Evolutionary conservation across 2,113 vertebrate genomes (phyloP).

Genomic region (Tautogolabrus adspersus): DNA sequence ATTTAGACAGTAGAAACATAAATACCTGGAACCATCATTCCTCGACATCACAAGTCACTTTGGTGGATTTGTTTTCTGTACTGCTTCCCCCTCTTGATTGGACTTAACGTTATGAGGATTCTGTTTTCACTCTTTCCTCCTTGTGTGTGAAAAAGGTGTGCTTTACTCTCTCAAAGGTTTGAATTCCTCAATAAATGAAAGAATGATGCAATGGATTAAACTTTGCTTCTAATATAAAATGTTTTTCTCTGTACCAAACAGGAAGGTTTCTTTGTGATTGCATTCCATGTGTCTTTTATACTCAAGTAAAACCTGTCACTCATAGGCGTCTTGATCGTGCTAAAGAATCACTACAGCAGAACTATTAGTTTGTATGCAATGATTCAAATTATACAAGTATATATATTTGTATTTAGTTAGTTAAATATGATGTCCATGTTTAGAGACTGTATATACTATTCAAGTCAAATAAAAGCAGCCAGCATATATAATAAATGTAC

Average conservation of each 20-base stretch:
- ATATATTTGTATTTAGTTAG: conserved; percentile 77
- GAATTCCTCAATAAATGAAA: conserved; percentile 59
- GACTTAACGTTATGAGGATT: conserved; percentile 59
- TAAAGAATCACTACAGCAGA: conserved; percentile 55
- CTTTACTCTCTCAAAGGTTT: conserved; percentile 63
- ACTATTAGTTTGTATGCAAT: conserved; percentile 73
- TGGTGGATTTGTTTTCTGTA: conserved; percentile 53
- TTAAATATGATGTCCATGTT: conserved; percentile 71
- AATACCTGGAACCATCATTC: conserved; percentile 58
- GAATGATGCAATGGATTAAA: conserved; percentile 68
- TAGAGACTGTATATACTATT: conserved; percentile 82
- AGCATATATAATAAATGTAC: conserved; percentile 56
- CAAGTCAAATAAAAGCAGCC: conserved; percentile 75
- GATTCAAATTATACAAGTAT: conserved; percentile 67
- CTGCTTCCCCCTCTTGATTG: conserved; percentile 15
- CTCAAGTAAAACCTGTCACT: conserved; percentile 48
- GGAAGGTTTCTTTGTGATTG: conserved; percentile 44
- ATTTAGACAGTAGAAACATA: conserved; percentile 63
- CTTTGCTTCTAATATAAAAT: conserved; percentile 52
- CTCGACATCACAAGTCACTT: conserved; percentile 62
- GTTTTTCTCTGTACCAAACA: conserved; percentile 39
- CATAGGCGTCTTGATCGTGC: conserved; percentile 50
- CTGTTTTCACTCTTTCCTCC: conserved; percentile 46
- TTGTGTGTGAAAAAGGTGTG: conserved; percentile 67
- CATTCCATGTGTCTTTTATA: conserved; percentile 57